phyloP scores from a whole-genome alignment of 2,113 vertebrate species.

The Lutjanus erythropterus region DNA sequence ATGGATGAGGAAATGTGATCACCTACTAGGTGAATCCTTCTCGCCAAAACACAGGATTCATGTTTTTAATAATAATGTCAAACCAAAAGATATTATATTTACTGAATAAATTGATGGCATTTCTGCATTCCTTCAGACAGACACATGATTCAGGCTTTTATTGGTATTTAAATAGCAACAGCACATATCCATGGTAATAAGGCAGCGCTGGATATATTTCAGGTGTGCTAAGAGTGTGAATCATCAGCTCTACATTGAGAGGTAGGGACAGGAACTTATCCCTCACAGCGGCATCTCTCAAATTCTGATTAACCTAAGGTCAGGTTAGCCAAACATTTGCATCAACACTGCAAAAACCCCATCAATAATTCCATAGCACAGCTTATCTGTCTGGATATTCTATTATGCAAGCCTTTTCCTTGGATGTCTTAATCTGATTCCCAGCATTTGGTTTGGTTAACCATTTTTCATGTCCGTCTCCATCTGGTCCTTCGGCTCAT shows the following conservation, averaged over 20 bases:
- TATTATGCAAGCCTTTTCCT: slow-evolving; percentile 60
- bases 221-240: slow-evolving; percentile 42
- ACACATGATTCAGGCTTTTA: slow-evolving; percentile 35
- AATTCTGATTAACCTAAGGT: slow-evolving; percentile 76
- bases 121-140: slow-evolving; percentile 29
- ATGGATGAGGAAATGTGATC: slow-evolving; percentile 32
- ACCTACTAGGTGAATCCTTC: slow-evolving; percentile 6
- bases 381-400: slow-evolving; percentile 67
- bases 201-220: slow-evolving; percentile 44
- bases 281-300: slow-evolving; percentile 43
- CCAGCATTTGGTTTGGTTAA: slow-evolving; percentile 63
- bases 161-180: slow-evolving; percentile 50
- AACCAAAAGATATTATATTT: slow-evolving; percentile 39
- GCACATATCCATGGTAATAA: slow-evolving; percentile 14
- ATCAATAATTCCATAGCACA: slow-evolving; percentile 67
- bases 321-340: slow-evolving; percentile 71
- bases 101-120: slow-evolving; percentile 36
- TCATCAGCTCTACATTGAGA: slow-evolving; percentile 51
- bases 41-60: slow-evolving; percentile 23
- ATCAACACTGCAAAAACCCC: slow-evolving; percentile 61
- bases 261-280: slow-evolving; percentile 35
- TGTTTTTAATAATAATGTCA: slow-evolving; percentile 37
- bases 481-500: slow-evolving; percentile 48
- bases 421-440: slow-evolving; percentile 71
- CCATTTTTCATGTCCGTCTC: slow-evolving; percentile 33